Percentiles rank a stretch among this genome's conserved stretches.
Conservation (phyloP, 2,888 invertebrate genomes). For the Agrotis ipsilon region DNA sequence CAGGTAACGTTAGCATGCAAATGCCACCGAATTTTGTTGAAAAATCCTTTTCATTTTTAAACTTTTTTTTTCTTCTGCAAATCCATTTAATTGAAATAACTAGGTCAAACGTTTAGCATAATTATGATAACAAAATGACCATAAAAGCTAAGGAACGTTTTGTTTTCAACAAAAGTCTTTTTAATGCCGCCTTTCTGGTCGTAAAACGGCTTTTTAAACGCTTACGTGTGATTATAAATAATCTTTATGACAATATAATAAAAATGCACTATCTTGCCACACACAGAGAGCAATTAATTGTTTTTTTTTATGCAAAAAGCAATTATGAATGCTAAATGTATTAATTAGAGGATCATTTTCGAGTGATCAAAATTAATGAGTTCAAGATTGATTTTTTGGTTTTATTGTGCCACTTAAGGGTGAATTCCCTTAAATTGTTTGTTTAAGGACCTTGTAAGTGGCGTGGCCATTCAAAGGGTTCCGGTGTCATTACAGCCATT, state of each 20-base stretch:
- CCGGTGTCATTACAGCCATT: conserved; percentile 86
- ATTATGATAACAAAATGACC: conserved; percentile 16
- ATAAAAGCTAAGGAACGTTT: conserved; percentile 19
- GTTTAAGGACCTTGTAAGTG: conserved; percentile 73
- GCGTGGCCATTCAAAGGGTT: conserved; percentile 79
- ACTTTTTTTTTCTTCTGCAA: not conserved
- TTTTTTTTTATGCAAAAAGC: conserved; percentile 29
- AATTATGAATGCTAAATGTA: conserved; percentile 38
- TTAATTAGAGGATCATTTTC: conserved; percentile 45
- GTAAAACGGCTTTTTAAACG: conserved; percentile 43
- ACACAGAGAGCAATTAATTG: conserved; percentile 39
- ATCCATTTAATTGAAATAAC: not conserved
- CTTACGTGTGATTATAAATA: conserved; percentile 43
- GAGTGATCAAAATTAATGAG: conserved; percentile 55
- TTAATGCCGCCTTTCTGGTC: conserved; percentile 40
- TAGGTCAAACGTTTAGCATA: conserved; percentile 24
- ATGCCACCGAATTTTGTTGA: conserved; percentile 46
- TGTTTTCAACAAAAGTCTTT: conserved; percentile 25
- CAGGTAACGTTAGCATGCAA: conserved; percentile 66
- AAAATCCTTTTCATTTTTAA: not conserved
- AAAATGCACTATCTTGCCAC: conserved; percentile 48
- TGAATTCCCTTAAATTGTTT: conserved; percentile 69
- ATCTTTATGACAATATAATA: conserved; percentile 51
- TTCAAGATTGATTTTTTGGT: conserved; percentile 48
- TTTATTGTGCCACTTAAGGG: conserved; percentile 64